Conservation (phyloP, 2,888 invertebrate genomes). For the Drosophila ustulata region DNA sequence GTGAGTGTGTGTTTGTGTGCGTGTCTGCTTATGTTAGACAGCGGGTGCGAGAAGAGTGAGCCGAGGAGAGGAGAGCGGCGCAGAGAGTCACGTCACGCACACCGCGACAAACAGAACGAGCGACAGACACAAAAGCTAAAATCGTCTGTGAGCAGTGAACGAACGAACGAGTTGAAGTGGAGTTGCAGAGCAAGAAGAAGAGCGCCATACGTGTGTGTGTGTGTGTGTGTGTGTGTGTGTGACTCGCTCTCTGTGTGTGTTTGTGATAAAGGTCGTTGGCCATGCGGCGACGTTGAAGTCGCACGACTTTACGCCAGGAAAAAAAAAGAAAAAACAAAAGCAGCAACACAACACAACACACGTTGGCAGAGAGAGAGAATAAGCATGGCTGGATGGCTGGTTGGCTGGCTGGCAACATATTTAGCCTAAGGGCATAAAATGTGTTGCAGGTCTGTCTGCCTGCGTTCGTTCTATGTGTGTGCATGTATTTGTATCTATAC, state of each 20-base stretch:
- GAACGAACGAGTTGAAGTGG: slow-evolving; percentile 63
- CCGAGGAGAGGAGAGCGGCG: slow-evolving; percentile 24
- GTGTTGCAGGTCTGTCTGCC: slow-evolving; percentile 73
- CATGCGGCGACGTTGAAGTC: slow-evolving; percentile 75
- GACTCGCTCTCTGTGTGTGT: slow-evolving; percentile 37
- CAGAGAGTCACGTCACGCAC: slow-evolving; percentile 66
- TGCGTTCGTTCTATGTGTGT: slow-evolving; percentile 48
- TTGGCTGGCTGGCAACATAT: slow-evolving; percentile 64
- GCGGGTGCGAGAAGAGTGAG: slow-evolving; percentile 26
- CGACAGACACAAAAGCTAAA: slow-evolving; percentile 67
- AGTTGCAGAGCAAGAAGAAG: slow-evolving; percentile 56
- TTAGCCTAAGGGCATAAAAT: slow-evolving; percentile 80
- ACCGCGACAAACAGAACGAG: slow-evolving; percentile 24
- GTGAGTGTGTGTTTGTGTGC: slow-evolving; percentile 21
- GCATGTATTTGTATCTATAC: slow-evolving; percentile 9
- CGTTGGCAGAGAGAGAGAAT: slow-evolving; percentile 54
- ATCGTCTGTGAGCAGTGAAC: slow-evolving; percentile 60
- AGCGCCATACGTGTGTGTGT: slow-evolving; percentile 53
- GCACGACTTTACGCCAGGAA: slow-evolving; percentile 57
- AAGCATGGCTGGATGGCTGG: slow-evolving; percentile 38
- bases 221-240: slow-evolving; percentile 17
- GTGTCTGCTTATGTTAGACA: slow-evolving; percentile 37
- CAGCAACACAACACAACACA: slow-evolving; percentile 46
- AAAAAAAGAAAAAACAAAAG: slow-evolving; percentile 35
- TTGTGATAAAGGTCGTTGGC: slow-evolving; percentile 77